Conservation (phyloP, 2,797 vertebrate species). For the Trematomus bernacchii region DNA sequence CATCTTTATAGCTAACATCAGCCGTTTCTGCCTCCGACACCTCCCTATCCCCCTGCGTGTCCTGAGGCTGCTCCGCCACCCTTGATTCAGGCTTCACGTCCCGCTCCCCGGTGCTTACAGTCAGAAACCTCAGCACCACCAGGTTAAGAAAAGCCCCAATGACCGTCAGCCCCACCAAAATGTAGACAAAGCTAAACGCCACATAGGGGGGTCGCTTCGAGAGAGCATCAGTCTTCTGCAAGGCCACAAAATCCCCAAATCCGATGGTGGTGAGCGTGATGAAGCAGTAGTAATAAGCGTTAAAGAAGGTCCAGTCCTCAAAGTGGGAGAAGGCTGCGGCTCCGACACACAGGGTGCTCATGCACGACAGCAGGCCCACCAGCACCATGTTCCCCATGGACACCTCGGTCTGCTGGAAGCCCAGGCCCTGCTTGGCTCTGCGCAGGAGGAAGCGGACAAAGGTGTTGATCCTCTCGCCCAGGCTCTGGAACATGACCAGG, state of each 20-base stretch:
- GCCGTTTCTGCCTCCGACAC: slow-evolving; percentile 22
- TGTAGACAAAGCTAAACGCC: slow-evolving; percentile 93
- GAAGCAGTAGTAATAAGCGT: slow-evolving; percentile 93
- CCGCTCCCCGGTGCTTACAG: slow-evolving; percentile 82
- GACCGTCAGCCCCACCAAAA: slow-evolving; percentile 90
- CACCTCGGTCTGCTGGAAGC: slow-evolving; percentile 85
- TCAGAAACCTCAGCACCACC: slow-evolving; percentile 92
- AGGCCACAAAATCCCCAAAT: slow-evolving; percentile 93
- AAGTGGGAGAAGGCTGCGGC: slow-evolving; percentile 91
- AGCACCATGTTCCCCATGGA: slow-evolving; percentile 93
- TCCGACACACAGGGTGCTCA: slow-evolving; percentile 87
- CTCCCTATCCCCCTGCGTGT: slow-evolving; percentile 47
- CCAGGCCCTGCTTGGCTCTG: slow-evolving; percentile 87
- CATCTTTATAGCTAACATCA: slow-evolving; percentile 13
- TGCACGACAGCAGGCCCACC: slow-evolving; percentile 90
- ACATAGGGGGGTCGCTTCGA: slow-evolving; percentile 89
- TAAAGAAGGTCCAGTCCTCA: slow-evolving; percentile 93
- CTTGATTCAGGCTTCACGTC: slow-evolving; percentile 69
- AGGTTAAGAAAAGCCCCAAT: slow-evolving; percentile 93
- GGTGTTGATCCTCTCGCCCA: slow-evolving; percentile 93
- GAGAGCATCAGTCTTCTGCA: slow-evolving; percentile 89
- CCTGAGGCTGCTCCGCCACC: slow-evolving; percentile 37
- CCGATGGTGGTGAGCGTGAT: slow-evolving; percentile 93
- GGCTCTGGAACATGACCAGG: slow-evolving; percentile 94
- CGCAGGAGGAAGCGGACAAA: slow-evolving; percentile 87